Conservation (phyloP, 64 coral and sea anemone genomes). For the Actinia equina region DNA sequence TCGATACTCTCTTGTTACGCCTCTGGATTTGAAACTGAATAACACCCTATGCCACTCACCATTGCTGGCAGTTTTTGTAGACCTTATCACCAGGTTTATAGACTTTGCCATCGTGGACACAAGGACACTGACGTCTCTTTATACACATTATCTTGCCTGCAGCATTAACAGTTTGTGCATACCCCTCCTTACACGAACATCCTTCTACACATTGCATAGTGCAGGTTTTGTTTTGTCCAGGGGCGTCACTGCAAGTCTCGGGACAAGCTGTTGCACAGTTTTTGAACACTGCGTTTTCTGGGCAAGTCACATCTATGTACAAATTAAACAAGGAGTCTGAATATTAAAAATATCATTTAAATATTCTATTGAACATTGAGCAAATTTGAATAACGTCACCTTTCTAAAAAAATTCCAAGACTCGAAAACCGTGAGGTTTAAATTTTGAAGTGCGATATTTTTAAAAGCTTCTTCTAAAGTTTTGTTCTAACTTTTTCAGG, state of each 20-base stretch:
- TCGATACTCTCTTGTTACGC: too few relatives aligned
- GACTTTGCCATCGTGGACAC: conserved; percentile 51
- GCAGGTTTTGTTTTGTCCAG: conserved; percentile 44
- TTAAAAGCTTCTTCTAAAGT: too few relatives aligned
- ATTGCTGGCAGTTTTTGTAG: conserved; percentile 61
- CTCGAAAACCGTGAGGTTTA: too few relatives aligned
- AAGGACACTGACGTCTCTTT: conserved; percentile 53
- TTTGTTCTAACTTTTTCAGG: too few relatives aligned
- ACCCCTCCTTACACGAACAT: conserved; percentile 58
- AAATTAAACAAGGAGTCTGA: background rate
- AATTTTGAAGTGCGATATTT: too few relatives aligned
- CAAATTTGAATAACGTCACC: too few relatives aligned
- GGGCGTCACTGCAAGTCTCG: conserved; percentile 50
- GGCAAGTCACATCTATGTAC: conserved; percentile 48
- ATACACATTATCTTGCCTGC: conserved; percentile 56
- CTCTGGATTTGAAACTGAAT: too few relatives aligned
- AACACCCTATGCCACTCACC: conserved; percentile 34
- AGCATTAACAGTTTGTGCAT: conserved; percentile 51
- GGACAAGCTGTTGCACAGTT: conserved; percentile 67
- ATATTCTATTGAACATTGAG: too few relatives aligned
- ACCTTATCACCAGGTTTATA: conserved; percentile 54
- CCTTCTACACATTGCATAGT: conserved; percentile 73
- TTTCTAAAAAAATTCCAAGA: too few relatives aligned
- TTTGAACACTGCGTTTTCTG: conserved; percentile 56
- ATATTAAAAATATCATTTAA: background rate